phyloP scores from a whole-genome alignment of 2,888 invertebrate species.

The Mesoligia furuncula region DNA sequence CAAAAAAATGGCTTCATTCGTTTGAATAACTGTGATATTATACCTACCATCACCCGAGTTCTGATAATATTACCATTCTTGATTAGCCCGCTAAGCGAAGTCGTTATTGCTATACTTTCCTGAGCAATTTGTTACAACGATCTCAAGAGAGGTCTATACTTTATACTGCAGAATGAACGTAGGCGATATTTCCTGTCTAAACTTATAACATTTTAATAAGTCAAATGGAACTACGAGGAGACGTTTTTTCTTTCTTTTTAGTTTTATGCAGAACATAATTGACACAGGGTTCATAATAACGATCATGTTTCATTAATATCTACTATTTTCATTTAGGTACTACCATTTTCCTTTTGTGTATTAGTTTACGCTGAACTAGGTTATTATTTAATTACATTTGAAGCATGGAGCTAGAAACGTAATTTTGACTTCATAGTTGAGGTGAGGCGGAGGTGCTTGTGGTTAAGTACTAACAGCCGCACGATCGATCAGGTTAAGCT shows the following conservation, averaged over 20 bases:
- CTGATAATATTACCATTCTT: constrained; percentile 37
- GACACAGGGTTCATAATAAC: neutral
- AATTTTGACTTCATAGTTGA: neutral
- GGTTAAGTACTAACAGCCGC: neutral
- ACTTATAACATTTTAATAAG: constrained; percentile 12
- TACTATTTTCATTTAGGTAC: neutral
- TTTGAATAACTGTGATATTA: constrained; percentile 34
- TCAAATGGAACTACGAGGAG: constrained; percentile 14
- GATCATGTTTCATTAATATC: neutral
- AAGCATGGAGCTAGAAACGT: neutral
- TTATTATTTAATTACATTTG: constrained; percentile 10
- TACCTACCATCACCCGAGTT: constrained; percentile 22
- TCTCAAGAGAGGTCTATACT: constrained; percentile 28
- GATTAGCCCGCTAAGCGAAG: constrained; percentile 37
- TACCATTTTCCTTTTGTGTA: neutral
- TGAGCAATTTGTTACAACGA: constrained; percentile 27
- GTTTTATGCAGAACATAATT: neutral
- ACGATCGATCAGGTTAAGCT: neutral
- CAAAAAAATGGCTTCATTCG: constrained; percentile 33
- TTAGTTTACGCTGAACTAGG: neutral
- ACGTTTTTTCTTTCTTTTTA: neutral
- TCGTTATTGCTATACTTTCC: constrained; percentile 24
- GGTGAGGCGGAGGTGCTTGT: neutral
- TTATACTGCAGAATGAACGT: constrained; percentile 11
- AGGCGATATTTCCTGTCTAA: constrained; percentile 11